Base-by-base conservation (phyloP, 2,113 vertebrate genomes). In the Siniperca chuatsi region DNA sequence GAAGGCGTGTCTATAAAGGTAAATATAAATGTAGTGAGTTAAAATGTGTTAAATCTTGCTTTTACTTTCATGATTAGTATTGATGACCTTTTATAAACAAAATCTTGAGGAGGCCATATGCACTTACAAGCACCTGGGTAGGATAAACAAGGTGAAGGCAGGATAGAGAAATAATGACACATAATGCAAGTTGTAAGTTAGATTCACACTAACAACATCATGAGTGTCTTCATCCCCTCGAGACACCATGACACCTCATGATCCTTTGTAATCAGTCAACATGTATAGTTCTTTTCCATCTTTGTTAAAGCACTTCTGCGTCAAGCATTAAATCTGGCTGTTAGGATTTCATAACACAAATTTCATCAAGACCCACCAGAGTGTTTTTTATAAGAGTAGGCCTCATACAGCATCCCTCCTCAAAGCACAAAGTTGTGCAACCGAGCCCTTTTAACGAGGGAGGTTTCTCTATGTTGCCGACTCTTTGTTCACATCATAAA, bases 401-500 rank as follows among this genome's bases (percentile, higher is more conserved):
- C 84, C 78, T 89, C 87, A 62, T 61, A 55, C 71, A 25, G 61
- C 62, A 61, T 87, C 69, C 72, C 44, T 84, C 78, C 71, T 86
- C 70, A 90, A 86, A 89, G 84, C 67, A 33, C 61, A 75, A 21
- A 81, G 75, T 89, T 92, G 86, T 78, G 87, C 90, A 91, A 92
- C 52, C 66, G 3, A 67, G 69, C 54, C 44, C 35, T 87, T 29
- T 87, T 89, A 87, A 88, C 88, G 77, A 86, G 70, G 57, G 76
- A 87, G 80, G 82, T 90, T 90, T 87, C 72, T 80, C 83, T 90
- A 89, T 83, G 86, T 85, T 87, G 87, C 57, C 50, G 48, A 40
- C 58, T 82, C 88, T 92, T 90, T 92, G 92, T 92, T 93, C 89
- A 86, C 83, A 82, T 92, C 79, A 91, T 90, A 85, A 89, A 92